Evolutionary conservation across 1,140 invertebrate genomes (phyloP).

Genomic region (Cataglyphis hispanica): DNA sequence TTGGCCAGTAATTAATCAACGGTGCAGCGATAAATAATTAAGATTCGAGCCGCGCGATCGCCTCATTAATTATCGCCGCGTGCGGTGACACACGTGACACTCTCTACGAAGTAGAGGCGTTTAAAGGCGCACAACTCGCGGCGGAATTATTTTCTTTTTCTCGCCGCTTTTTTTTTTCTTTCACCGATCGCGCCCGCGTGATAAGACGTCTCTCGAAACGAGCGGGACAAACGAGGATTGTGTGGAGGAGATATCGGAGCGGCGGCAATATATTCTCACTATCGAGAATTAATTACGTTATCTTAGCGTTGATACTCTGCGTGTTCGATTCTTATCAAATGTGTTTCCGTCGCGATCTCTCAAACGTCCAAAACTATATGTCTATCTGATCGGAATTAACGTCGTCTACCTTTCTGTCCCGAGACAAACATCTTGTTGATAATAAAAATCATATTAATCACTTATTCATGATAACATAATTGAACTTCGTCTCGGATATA

Average conservation of each 20-base stretch:
- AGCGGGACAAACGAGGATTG: background rate
- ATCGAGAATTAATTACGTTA: slow-evolving; percentile 30
- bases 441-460: slow-evolving; percentile 10
- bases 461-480: background rate
- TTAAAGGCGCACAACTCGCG: slow-evolving; percentile 35
- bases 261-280: background rate
- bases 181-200: background rate
- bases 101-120: slow-evolving; percentile 69
- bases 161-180: background rate
- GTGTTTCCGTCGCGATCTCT: background rate
- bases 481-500: background rate
- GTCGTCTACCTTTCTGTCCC: background rate
- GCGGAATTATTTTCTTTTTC: slow-evolving; percentile 44
- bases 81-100: slow-evolving; percentile 67
- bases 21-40: slow-evolving; percentile 77
- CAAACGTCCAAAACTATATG: background rate
- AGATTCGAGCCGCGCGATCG: slow-evolving; percentile 71
- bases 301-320: background rate
- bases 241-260: background rate
- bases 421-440: background rate
- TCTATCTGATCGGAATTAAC: background rate
- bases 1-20: slow-evolving; percentile 74
- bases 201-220: slow-evolving; percentile 11
- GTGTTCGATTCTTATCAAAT: slow-evolving; percentile 5
- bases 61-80: slow-evolving; percentile 73